Evolutionary conservation across 2,113 vertebrate species (phyloP), one percentile per base, ranked within the genome.

Genomic region (Sylvicapra grimmia): DNA sequence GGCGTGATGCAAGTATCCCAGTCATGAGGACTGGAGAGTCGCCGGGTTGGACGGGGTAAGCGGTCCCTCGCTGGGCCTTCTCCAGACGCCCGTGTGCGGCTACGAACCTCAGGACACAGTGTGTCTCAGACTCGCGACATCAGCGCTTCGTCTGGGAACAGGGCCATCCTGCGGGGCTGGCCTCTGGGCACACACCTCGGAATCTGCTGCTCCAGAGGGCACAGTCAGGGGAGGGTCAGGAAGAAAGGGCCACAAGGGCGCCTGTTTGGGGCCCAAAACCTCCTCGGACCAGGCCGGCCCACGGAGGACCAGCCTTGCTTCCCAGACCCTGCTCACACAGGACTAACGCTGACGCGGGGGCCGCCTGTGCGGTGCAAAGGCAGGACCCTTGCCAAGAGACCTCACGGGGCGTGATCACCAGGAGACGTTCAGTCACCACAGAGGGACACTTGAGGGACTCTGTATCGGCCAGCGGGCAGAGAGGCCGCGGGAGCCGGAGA

Each of bases 61-160:
- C 13, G 9, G 82, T 54, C n/a, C 86, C 33, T 8, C 10, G 5
- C 59, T 2, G 6, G 83, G 59, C 12, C 25, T 13, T 25, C 33
- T 49, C 36, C 4, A 10, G 86, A 5, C 21, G 51, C 3, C 0
- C 1, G n/a, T 1, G 29, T 5, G 44, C 4, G 0, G 3, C 54
- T 40, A 3, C 27, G 68, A 19, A 18, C 53, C n/a, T 36, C 51
- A 31, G n/a, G 3, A 16, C 2, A 23, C 2, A 5, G n/a, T 18
- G 9, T 0, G 44, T 29, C 53, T 18, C 90, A 27, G 15, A n/a
- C 75, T n/a, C 8, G 1, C 6, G 4, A 53, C 51, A 36, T 18
- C 27, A 27, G 19, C 1, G 0, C 36, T 8, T 18, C 15, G 51
- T 40, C 16, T 44, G 31, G 86, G 61, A 31, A 23, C 2, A 16